Conservation (phyloP, 2,888 invertebrate species). For the Gnatocerus cornutus region DNA sequence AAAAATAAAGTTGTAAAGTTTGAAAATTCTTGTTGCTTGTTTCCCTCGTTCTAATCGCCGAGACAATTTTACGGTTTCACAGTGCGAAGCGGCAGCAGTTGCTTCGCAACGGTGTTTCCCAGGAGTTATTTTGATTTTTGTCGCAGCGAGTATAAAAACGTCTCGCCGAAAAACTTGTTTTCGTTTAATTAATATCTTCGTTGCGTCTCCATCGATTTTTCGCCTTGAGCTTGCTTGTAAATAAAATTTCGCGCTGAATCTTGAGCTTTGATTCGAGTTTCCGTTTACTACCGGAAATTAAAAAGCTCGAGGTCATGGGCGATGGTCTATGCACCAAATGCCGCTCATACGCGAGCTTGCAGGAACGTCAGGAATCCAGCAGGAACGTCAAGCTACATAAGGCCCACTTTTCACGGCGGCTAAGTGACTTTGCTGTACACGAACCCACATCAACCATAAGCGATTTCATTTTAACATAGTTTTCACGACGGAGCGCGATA, state of each 20-base stretch:
- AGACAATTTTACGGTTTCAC: conserved; percentile 43
- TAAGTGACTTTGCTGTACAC: conserved; percentile 46
- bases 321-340: conserved; percentile 46
- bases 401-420: conserved; percentile 45
- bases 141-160: conserved; percentile 29
- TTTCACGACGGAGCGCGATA: conserved; percentile 37
- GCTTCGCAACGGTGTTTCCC: conserved; percentile 3
- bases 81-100: conserved; percentile 11
- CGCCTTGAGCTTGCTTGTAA: conserved; percentile 34
- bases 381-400: conserved; percentile 51
- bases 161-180: conserved; percentile 37
- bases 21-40: conserved; percentile 44
- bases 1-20: conserved; percentile 48
- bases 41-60: conserved; percentile 38
- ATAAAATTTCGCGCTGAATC: conserved; percentile 45
- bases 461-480: conserved; percentile 49
- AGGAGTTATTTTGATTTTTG: conserved; percentile 37
- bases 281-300: conserved; percentile 48
- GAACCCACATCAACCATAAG: conserved; percentile 50
- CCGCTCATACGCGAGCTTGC: conserved; percentile 51
- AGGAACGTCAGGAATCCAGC: conserved; percentile 51
- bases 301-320: conserved; percentile 44
- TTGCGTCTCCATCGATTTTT: conserved; percentile 39
- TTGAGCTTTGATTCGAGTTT: conserved; percentile 46
- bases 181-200: conserved; percentile 46